Conservation (phyloP, 1,140 invertebrate species). For the Drosophila biarmipes region DNA sequence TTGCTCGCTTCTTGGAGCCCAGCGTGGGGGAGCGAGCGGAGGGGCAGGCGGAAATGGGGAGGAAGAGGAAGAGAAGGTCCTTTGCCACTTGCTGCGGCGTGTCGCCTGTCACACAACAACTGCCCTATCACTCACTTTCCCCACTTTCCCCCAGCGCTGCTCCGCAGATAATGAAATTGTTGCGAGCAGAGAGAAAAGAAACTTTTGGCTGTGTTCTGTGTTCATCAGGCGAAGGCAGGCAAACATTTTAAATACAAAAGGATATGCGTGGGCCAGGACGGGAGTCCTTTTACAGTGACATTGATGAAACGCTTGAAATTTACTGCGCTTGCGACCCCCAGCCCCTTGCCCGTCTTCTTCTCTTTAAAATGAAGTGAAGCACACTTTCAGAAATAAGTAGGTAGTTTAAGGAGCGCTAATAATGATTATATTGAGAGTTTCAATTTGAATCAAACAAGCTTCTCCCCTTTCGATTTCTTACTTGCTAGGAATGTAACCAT, state of each 20-base stretch:
- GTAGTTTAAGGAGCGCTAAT: no score
- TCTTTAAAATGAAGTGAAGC: conserved; percentile 30
- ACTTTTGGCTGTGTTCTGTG: conserved; percentile 60
- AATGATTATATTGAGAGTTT: no score
- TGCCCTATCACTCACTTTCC: conserved; percentile 59
- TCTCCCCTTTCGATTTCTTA: no score
- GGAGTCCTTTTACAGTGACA: conserved; percentile 66
- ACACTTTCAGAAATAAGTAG: conserved; percentile 4
- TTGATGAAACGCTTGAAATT: conserved; percentile 81
- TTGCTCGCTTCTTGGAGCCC: conserved; percentile 36
- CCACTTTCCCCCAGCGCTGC: conserved; percentile 8
- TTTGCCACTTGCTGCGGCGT: conserved; percentile 60
- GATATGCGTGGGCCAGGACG: conserved; percentile 75
- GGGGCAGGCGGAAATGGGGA: neutral
- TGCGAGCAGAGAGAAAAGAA: conserved; percentile 53
- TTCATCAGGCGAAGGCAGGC: conserved; percentile 70
- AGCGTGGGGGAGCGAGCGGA: neutral
- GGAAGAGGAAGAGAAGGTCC: conserved; percentile 12
- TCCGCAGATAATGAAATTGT: conserved; percentile 77
- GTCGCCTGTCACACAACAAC: conserved; percentile 66
- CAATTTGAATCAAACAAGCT: no score
- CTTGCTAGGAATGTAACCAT: no score
- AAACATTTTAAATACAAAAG: conserved; percentile 83
- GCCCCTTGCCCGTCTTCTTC: conserved; percentile 1
- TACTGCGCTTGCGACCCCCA: conserved; percentile 58